A percentile compares a stretch with the other conserved stretches of the same genome.
Conservation (phyloP, 2,113 vertebrate species). For the Fregata magnificens region DNA sequence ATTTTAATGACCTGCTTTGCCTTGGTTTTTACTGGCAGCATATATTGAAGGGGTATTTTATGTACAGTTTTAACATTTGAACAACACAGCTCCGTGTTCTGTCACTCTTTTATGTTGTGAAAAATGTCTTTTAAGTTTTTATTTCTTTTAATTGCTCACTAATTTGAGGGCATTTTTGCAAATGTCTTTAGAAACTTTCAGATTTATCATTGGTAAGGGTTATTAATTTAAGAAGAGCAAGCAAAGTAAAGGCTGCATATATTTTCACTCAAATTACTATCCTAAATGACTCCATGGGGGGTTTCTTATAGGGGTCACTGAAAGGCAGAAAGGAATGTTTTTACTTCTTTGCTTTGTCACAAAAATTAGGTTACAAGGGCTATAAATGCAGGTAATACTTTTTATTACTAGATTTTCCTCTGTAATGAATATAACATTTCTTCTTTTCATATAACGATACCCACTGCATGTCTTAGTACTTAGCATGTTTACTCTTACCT, state of each 20-base stretch:
- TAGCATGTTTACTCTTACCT: constrained; percentile 42
- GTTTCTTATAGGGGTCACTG: constrained; percentile 78
- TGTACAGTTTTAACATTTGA: constrained; percentile 69
- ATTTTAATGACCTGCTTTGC: constrained; percentile 78
- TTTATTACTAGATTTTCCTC: constrained; percentile 75
- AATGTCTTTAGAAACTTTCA: constrained; percentile 38
- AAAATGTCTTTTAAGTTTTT: constrained; percentile 48
- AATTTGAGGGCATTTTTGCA: constrained; percentile 49
- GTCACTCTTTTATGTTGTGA: constrained; percentile 39
- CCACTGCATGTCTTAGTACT: constrained; percentile 49
- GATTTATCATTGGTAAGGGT: constrained; percentile 35
- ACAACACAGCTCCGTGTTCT: constrained; percentile 49
- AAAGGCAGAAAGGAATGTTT: constrained; percentile 79
- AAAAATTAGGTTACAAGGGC: constrained; percentile 74
- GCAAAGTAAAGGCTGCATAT: constrained; percentile 41
- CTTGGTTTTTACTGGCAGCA: constrained; percentile 67
- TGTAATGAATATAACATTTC: constrained; percentile 69
- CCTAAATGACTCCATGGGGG: constrained; percentile 76
- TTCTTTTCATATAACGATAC: constrained; percentile 47
- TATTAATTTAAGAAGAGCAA: constrained; percentile 69
- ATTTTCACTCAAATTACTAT: constrained; percentile 77
- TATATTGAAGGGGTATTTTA: constrained; percentile 69
- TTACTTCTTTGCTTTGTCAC: constrained; percentile 77
- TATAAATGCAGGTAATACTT: constrained; percentile 78
- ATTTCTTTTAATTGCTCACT: constrained; percentile 52